Evolutionary conservation across 2,113 vertebrate genomes (phyloP).

Genomic region (Pelodiscus sinensis): DNA sequence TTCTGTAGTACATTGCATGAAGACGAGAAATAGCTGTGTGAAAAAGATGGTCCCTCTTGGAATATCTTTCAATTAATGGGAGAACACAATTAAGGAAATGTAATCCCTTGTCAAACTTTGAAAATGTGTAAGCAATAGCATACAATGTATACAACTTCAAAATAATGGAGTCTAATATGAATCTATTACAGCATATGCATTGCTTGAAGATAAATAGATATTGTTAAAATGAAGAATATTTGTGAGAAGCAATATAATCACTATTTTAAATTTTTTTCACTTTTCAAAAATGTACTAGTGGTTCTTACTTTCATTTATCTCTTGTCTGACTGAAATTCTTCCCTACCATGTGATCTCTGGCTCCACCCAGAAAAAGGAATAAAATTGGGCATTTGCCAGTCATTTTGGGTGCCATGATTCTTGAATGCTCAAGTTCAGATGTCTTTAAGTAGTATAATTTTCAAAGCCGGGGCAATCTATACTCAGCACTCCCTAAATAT

Average conservation of each 20-base stretch:
- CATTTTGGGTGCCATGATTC: neutral
- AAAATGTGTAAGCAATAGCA: conserved; percentile 4
- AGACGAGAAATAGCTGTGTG: neutral
- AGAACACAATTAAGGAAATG: neutral
- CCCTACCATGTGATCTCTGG: neutral
- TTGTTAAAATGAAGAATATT: neutral
- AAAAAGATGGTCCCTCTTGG: neutral
- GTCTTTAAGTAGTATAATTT: neutral
- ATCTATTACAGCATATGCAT: neutral
- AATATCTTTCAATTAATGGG: neutral
- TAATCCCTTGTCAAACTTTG: neutral
- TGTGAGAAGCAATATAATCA: neutral
- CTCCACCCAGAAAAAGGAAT: neutral
- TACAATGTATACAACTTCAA: accelerated
- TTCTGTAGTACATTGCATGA: neutral
- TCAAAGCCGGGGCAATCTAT: neutral
- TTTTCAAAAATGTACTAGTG: neutral
- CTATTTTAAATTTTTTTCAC: neutral
- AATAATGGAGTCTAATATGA: neutral
- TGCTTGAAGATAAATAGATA: neutral
- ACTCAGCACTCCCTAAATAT: neutral
- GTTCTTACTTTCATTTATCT: neutral
- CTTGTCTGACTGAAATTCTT: neutral
- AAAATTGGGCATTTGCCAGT: neutral
- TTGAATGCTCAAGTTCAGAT: neutral